These are phyloP conservation scores for Sphyrna mokarran DNA, from an alignment of 2,113 vertebrate species.

Conservation along the genomic window DNA sequence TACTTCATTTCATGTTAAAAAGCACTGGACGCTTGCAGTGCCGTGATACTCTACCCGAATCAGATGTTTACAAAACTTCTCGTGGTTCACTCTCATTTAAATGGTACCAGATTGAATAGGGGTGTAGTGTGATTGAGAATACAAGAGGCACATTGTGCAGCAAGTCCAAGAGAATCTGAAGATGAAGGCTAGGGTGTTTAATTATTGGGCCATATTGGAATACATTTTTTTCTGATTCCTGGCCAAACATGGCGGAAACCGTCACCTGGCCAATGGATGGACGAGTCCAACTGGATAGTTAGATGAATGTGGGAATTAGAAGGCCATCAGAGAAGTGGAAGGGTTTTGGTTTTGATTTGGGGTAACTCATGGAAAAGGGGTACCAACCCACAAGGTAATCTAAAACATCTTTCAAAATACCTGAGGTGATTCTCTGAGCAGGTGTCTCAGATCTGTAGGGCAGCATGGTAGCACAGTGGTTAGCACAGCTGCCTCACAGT, in stretches of 20 bases:
- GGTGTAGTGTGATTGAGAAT: not conserved
- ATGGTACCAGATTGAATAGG: not conserved
- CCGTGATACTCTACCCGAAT: not conserved
- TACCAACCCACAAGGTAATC: not conserved
- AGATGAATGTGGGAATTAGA: not conserved
- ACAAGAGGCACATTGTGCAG: not conserved
- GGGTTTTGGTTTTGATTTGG: not conserved
- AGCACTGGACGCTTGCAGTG: not conserved
- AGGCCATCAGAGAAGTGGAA: not conserved
- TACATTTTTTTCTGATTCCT: not conserved
- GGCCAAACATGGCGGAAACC: not conserved
- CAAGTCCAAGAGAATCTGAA: not conserved
- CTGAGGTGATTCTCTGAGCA: constrained; percentile 38
- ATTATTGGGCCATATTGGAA: too few relatives aligned
- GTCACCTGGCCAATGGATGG: too few relatives aligned
- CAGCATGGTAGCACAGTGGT: too few relatives aligned
- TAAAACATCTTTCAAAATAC: not conserved
- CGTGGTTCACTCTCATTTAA: not conserved
- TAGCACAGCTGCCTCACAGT: too few relatives aligned
- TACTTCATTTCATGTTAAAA: not conserved
- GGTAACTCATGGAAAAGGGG: constrained; percentile 44
- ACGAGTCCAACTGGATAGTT: too few relatives aligned
- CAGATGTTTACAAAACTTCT: not conserved
- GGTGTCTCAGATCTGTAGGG: too few relatives aligned
- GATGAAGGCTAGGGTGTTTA: not conserved